phyloP scores from a whole-genome alignment of 2,797 vertebrate species.

The Anas capensis region DNA sequence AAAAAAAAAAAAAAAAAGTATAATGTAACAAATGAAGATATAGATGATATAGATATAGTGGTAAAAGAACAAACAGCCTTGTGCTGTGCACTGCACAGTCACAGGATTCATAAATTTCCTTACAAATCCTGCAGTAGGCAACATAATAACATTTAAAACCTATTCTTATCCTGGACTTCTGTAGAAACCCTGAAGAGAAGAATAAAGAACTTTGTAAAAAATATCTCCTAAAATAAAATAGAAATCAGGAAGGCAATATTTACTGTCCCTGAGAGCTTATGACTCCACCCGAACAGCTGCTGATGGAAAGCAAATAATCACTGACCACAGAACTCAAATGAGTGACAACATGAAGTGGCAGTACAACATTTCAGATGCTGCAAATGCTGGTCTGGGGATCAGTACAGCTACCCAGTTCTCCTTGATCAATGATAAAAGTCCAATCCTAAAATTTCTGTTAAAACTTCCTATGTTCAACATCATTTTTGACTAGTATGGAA shows the following conservation, averaged over 20 bases:
- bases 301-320: not conserved
- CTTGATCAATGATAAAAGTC: not conserved
- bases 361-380: not conserved
- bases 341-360: not conserved
- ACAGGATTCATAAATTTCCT: not conserved
- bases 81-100: not conserved
- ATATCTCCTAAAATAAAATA: not conserved
- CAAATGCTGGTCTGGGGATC: not conserved
- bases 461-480: not conserved
- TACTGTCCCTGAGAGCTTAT: not conserved
- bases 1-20: not conserved
- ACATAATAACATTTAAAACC: not conserved
- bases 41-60: rapidly evolving
- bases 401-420: not conserved
- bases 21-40: not conserved
- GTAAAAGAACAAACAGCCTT: not conserved
- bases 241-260: not conserved
- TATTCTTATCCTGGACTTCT: not conserved
- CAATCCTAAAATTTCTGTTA: not conserved
- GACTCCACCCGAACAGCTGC: not conserved
- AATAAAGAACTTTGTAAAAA: not conserved
- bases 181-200: not conserved
- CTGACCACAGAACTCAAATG: slow-evolving; percentile 8
- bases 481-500: not conserved
- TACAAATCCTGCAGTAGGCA: not conserved